Base-by-base conservation (phyloP, 2,113 vertebrate species). In the human region DNA sequence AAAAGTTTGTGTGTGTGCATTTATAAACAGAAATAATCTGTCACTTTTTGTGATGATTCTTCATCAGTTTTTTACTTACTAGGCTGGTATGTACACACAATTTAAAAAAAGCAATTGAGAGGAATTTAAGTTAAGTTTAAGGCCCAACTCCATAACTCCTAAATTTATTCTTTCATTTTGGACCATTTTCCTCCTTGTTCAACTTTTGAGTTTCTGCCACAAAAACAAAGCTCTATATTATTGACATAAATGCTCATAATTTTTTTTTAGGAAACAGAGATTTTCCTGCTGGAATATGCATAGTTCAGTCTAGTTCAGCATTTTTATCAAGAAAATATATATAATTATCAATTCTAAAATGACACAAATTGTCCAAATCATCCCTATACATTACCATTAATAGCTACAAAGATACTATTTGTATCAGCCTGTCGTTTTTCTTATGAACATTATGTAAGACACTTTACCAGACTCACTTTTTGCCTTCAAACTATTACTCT, bases 401-500 rank as follows among this genome's bases (percentile, higher is more conserved):
- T 72, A 95, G 40, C 48, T 75, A 55, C 40, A 50, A 90, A 75
- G 73, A 93, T 87, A 92, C 94, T 86, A 45, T 82, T 79, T 73
- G 8, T 48, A n/a, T 52, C 50, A 70, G 9, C 11, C 72, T 93
- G 59, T 43, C 25, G 84, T 90, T 90, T 92, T 92, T 64, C 92
- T 97, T 92, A 81, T 27, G 90, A 88, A 85, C 50, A 66, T 98
- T 98, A 97, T 95, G 61, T 98, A 97, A 98, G 81, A 96, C 38
- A 66, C 73, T 96, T 97, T 52, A 83, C 64, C 68, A 93, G 84
- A 90, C 52, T 81, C 66, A 40, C 30, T 95, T 93, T 90, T 97
- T 97, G 92, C 72, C 96, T 97, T 94, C 90, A 97, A 97, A 96
- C 83, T 96, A 92, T 96, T 96, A 82, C 95, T 97, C 96, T 97